Evolutionary conservation across 2,888 invertebrate species (phyloP), one percentile per base, ranked within the genome.

Genomic region (Eurytoma californica): DNA sequence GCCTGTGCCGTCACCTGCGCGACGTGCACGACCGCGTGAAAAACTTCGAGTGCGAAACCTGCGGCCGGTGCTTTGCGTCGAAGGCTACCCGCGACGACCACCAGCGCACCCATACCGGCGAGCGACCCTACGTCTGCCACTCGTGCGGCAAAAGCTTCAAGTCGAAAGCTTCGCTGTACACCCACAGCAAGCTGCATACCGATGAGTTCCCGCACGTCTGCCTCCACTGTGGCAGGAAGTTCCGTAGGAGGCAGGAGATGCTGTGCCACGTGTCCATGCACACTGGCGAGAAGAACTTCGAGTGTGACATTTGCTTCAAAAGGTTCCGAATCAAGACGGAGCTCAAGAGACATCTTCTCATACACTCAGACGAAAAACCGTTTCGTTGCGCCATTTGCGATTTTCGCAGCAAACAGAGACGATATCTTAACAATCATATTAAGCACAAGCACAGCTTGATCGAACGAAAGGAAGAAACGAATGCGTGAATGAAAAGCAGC

Each of bases 291-390:
- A 91, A 91, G 80, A 91, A 92, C 58, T 91, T 92, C 85, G 84
- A 82, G 5, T 94, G 94, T 85, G 82, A 87, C 4, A 82, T 86
- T 16, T 94, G 94, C 86, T 91, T 90, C 9, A 91, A 89, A 78
- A 88, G 91, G 47, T 94, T 93, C 85, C 89, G 93, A 1, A 85
- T 93, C 80, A 92, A 92, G 60, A 92, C 93, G 83, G 93, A 94
- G 84, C 88, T 94, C 28, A 91, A 91, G 84, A 90, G 92, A 70
- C 94, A 94, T 84, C 90, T 88, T 66, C 87, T 92, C 3, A 89
- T 92, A 63, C 92, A 93, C 85, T 91, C 91, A 2, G 91, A 92
- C 72, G 91, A 90, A 30, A 92, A 92, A 81, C 92, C 92, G 3
- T 92, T 91, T 82, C 85, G 86, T 66, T 92, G 92, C 83, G 84